phyloP scores from a whole-genome alignment of 2,888 invertebrate species.

The Julus scanicus region DNA sequence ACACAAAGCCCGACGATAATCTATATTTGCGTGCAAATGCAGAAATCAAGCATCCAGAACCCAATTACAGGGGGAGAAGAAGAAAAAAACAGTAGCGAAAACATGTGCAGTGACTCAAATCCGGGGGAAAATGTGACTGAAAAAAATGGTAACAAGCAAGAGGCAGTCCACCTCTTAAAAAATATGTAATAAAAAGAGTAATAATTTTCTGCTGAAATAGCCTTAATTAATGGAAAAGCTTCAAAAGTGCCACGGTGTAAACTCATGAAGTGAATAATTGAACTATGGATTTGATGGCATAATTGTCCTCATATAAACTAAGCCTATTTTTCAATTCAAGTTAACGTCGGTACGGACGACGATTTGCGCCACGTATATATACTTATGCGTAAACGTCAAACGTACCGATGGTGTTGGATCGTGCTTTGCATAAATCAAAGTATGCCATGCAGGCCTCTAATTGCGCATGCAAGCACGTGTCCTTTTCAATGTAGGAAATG shows the following conservation, averaged over 20 bases:
- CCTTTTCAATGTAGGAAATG: neutral
- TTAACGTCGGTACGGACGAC: neutral
- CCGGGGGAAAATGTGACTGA: neutral
- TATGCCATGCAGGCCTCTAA: neutral
- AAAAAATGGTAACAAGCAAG: neutral
- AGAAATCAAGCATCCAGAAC: constrained; percentile 36
- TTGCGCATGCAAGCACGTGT: constrained; percentile 23
- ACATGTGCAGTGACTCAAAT: constrained; percentile 37
- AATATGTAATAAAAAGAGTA: neutral
- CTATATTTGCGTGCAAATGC: constrained; percentile 29
- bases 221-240: constrained; percentile 10
- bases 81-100: neutral
- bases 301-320: too few species aligned
- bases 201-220: neutral
- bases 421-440: neutral
- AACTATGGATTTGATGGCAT: neutral
- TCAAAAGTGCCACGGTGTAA: neutral
- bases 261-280: constrained; percentile 11
- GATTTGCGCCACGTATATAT: neutral
- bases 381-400: too few species aligned
- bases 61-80: neutral
- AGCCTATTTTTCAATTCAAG: neutral
- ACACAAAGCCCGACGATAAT: constrained; percentile 28
- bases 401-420: neutral
- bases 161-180: neutral